phyloP scores from a whole-genome alignment of 1,140 invertebrate genomes.

The Lepidurus apus region DNA sequence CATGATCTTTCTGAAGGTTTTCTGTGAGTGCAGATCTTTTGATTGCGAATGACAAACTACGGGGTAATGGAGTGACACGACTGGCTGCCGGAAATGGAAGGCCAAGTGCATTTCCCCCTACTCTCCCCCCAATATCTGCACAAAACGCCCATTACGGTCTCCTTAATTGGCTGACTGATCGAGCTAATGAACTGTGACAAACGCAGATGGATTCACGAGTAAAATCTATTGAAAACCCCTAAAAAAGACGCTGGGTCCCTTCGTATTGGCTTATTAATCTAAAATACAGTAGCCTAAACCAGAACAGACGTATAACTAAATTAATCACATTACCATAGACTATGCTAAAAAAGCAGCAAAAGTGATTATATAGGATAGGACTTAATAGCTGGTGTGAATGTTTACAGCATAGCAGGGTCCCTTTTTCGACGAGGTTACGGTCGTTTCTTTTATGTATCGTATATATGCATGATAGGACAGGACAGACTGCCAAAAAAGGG shows the following conservation, averaged over 20 bases:
- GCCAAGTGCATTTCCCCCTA: not conserved
- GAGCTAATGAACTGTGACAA: conserved; percentile 4
- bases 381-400: not conserved
- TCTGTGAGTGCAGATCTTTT: conserved; percentile 13
- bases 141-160: conserved; percentile 9
- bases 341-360: not conserved
- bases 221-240: not conserved
- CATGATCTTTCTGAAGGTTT: conserved; percentile 1
- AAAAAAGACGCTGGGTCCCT: not conserved
- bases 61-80: conserved; percentile 17
- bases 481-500: conserved; percentile 4
- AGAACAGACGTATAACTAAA: too few species aligned
- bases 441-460: not conserved
- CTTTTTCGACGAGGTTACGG: not conserved
- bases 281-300: too few species aligned
- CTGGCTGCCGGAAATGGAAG: conserved; percentile 12
- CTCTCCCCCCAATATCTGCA: not conserved
- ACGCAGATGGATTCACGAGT: not conserved
- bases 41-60: not conserved
- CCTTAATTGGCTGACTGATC: conserved; percentile 17
- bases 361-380: not conserved
- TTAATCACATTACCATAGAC: too few species aligned
- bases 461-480: not conserved
- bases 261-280: not conserved
- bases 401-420: not conserved